phyloP scores from a whole-genome alignment of 2,797 vertebrate genomes.

The Syngnathus rostellatus region DNA sequence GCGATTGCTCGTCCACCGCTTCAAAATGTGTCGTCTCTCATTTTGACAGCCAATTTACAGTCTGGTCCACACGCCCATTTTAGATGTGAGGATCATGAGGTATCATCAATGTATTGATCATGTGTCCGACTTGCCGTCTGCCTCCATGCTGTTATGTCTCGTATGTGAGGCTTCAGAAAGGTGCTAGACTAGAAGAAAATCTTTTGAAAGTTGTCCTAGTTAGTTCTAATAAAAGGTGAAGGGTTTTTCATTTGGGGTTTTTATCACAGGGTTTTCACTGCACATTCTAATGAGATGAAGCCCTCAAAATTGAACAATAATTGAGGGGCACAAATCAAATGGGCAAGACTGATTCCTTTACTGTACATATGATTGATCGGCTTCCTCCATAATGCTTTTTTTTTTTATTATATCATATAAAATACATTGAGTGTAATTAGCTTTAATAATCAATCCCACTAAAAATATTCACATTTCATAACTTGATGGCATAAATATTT shows the following conservation, averaged over 20 bases:
- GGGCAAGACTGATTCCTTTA: background rate
- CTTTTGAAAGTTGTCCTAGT: background rate
- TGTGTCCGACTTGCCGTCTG: background rate
- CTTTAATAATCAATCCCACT: slow-evolving; percentile 33
- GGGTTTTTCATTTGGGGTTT: background rate
- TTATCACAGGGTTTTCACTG: background rate
- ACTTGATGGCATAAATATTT: slow-evolving; percentile 19
- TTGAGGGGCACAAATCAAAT: background rate
- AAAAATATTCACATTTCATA: slow-evolving; percentile 26
- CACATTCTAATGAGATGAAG: background rate
- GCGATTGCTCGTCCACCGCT: background rate
- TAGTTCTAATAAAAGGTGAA: background rate
- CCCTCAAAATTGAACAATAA: background rate
- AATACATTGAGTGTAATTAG: slow-evolving; percentile 13
- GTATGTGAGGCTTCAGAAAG: background rate
- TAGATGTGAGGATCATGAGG: background rate
- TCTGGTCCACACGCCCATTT: background rate
- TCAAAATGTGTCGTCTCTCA: background rate
- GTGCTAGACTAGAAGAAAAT: background rate
- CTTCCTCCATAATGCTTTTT: background rate
- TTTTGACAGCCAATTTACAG: slow-evolving; percentile 3
- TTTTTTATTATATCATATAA: background rate
- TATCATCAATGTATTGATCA: slow-evolving; percentile 7
- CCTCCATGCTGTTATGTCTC: slow-evolving; percentile 5
- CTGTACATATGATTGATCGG: background rate